A percentile compares a stretch with the other conserved stretches of the same genome.
Conservation (phyloP, 2,797 vertebrate species). For the Chromis chromis region DNA sequence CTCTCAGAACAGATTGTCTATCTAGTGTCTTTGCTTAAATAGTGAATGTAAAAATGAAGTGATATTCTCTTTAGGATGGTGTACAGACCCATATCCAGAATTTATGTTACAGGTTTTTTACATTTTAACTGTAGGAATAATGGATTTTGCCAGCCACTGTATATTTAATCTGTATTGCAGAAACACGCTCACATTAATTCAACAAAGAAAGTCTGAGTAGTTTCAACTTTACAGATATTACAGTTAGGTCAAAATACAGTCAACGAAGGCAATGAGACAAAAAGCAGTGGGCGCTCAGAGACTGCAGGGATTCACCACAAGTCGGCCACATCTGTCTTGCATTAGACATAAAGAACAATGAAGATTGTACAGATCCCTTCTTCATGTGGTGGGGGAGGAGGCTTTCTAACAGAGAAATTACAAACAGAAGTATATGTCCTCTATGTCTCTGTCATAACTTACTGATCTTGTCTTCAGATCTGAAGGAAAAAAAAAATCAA, state of each 20-base stretch:
- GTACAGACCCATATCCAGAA: not conserved
- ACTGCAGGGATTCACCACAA: conserved; percentile 65
- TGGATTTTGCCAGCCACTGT: not conserved
- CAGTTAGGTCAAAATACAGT: conserved; percentile 26
- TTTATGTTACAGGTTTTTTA: too few relatives aligned
- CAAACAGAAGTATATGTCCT: conserved; percentile 77
- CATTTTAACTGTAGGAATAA: not conserved
- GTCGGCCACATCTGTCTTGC: conserved; percentile 82
- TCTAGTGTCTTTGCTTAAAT: not conserved
- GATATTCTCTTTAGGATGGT: not conserved
- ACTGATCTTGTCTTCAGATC: conserved; percentile 54
- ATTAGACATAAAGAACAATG: conserved; percentile 85
- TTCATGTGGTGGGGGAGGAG: conserved; percentile 69
- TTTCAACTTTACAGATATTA: not conserved
- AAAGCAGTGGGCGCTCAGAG: conserved; percentile 56
- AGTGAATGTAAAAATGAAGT: not conserved
- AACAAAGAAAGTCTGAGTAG: not conserved
- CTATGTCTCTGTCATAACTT: conserved; percentile 53
- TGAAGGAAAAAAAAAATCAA: conserved; percentile 18
- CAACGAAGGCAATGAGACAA: conserved; percentile 40
- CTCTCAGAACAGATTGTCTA: not conserved
- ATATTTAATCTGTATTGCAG: not conserved
- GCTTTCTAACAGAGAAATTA: conserved; percentile 78
- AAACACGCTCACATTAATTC: not conserved
- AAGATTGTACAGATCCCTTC: conserved; percentile 75